Conservation (phyloP, 2,113 vertebrate genomes). For the Microtus montanus region DNA sequence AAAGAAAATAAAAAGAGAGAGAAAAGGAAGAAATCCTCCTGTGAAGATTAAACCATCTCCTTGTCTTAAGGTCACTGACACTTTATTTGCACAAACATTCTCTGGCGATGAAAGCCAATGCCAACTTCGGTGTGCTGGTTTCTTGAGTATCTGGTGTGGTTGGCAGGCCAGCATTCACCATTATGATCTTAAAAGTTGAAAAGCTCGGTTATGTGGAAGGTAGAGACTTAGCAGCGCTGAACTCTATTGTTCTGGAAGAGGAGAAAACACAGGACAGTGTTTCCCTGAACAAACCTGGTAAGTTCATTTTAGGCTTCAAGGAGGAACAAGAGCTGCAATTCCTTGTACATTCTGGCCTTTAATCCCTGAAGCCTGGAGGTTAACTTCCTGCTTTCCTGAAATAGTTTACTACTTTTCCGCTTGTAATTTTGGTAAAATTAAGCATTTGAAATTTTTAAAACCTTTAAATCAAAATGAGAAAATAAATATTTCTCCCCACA, state of each 20-base stretch:
- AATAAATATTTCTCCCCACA: not conserved
- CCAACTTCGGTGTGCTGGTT: constrained; percentile 3
- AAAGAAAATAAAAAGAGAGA: not conserved
- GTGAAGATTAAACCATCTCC: not conserved
- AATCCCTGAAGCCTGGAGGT: constrained; percentile 77
- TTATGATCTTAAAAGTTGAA: constrained; percentile 57
- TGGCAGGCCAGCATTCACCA: constrained; percentile 48
- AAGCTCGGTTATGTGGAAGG: constrained; percentile 58
- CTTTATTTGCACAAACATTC: constrained; percentile 35
- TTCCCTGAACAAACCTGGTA: constrained; percentile 66
- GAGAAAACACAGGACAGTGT: constrained; percentile 42
- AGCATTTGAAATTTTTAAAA: constrained; percentile 35
- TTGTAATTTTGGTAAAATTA: constrained; percentile 74
- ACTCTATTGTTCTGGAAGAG: constrained; percentile 47
- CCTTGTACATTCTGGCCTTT: constrained; percentile 50
- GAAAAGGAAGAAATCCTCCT: not conserved
- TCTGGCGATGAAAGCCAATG: not conserved
- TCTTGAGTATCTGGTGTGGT: constrained; percentile 9
- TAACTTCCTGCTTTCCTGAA: constrained; percentile 73
- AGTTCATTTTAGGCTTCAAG: constrained; percentile 68
- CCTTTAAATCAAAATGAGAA: constrained; percentile 44
- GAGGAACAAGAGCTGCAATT: constrained; percentile 49
- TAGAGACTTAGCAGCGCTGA: constrained; percentile 71
- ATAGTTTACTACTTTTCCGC: constrained; percentile 73
- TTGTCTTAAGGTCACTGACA: not conserved